Base-by-base conservation (phyloP, 2,113 vertebrate species). In the Phrynosoma blainvillii region DNA sequence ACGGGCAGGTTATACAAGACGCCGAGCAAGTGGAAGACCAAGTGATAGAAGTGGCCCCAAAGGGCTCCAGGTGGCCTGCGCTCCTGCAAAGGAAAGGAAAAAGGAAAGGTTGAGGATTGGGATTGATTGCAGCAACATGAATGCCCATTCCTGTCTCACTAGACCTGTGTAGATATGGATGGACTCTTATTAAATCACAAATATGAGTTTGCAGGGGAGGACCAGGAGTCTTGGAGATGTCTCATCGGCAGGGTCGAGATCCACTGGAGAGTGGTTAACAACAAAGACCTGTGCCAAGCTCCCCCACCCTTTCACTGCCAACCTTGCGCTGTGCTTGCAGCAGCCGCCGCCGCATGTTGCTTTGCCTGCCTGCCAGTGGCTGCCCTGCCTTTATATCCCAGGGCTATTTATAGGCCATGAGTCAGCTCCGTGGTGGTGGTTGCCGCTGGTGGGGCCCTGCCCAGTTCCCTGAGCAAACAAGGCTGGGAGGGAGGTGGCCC, bases 11-110 rank as follows among this genome's bases (percentile, higher is more conserved):
- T 91, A 86, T 91, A 88, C 20, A 93, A 82, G 71, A 89, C 78
- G 62, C 90, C 88, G 86, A 93, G 86, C 56, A 93, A 70, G 56
- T 93, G 90, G n/a, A 89, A 90, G 77, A 93, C 78, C 18, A 93
- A 85, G 20, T 90, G 92, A 18, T 56, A 88, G 30, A 91, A 52
- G 59, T 87, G 92, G 70, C 84, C 89, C 79, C 90, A 85, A 30
- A 68, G 42, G 18, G 68, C 85, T 5, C 66, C 85, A 0, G 1
- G 52, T 12, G 86, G 88, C 68, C 88, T 40, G 86, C 0, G 82
- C 13, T 79, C 73, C 82, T 73, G 77, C 25, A 16, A 18, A 27
- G 10, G 56, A 20, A 32, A 36, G 42, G 40, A 12, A 21, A 23
- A 9, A 18, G 12, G 5, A 30, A 59, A 20, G 6, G 3, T 4